A percentile compares a stretch with the other conserved stretches of the same genome.
phyloP scores from a whole-genome alignment of 2,113 vertebrate genomes.

The Oceanites oceanicus region DNA sequence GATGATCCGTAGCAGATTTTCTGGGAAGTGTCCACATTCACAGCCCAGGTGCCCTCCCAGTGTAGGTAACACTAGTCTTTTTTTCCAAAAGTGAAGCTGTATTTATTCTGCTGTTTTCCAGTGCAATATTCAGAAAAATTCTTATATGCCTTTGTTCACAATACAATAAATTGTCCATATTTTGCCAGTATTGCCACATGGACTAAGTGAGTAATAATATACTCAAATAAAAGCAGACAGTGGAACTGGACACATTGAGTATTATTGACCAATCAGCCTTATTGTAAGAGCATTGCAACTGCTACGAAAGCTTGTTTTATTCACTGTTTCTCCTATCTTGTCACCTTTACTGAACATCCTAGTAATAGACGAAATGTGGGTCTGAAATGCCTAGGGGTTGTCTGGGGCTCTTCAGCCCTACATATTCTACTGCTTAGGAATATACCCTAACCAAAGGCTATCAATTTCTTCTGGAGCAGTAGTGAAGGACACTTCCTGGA shows the following conservation, averaged over 20 bases:
- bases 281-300: not conserved
- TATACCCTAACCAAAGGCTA: not conserved
- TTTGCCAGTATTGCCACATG: not conserved
- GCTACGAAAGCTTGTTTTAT: not conserved
- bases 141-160: not conserved
- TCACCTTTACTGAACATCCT: not conserved
- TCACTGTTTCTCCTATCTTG: not conserved
- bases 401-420: not conserved
- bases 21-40: not conserved
- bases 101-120: not conserved
- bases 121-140: not conserved
- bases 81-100: not conserved
- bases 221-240: not conserved
- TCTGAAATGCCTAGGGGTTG: not conserved
- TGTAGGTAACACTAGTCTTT: not conserved
- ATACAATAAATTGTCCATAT: not conserved
- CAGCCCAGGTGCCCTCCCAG: not conserved
- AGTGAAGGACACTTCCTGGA: not conserved
- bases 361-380: not conserved
- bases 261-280: not conserved
- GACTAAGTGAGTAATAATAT: not conserved
- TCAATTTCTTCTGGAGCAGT: not conserved
- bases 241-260: not conserved
- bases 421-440: not conserved
- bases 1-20: not conserved